Base-by-base conservation (phyloP, 2,888 invertebrate species). In the Aspidiotus rigidus region DNA sequence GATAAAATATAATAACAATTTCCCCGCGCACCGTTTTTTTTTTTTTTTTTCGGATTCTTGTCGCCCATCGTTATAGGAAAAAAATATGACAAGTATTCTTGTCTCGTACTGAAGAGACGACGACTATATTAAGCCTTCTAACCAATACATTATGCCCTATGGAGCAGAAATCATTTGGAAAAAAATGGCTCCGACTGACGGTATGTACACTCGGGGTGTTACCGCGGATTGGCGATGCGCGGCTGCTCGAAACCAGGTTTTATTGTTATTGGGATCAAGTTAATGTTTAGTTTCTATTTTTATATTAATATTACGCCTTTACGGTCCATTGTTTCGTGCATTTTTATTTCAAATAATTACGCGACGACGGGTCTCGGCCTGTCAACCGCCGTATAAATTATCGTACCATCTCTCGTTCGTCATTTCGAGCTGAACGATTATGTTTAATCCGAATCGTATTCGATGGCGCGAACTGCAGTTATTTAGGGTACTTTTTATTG, bases 71-170 rank as follows among this genome's bases (percentile, higher is more conserved):
- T 42, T 3, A 2, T 41, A 15, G 41, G 13, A 41, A 39, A 62
- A 62, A 62, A 62, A 62, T 42, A 62, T 62, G 62, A 62, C 62
- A 42, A 39, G 62, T 62, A 62, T 62, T 62, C 62, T 62, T 62
- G 62, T 62, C 62, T 41, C 62, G 62, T 44, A 9, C 49, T 62
- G 44, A 62, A 62, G 62, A 44, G 62, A 62, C 49, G 49, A 49
- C 44, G 44, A 62, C 62, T 62, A 44, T 44, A 62, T 62, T 62
- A 62, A 15, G 62, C 62, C 44, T 62, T 17, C 44, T 17, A 28
- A 28, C 62, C 62, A 44, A 62, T 62, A 62, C 62, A 62, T 62
- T 62, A 62, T 62, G 62, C 62, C 62, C 62, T 62, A 62, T 62
- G 62, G 62, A 62, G 62, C 62, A 62, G 62, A 62, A 62, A 62